Evolutionary conservation across 2,113 vertebrate genomes (phyloP).

Genomic region (Cacatua alba): DNA sequence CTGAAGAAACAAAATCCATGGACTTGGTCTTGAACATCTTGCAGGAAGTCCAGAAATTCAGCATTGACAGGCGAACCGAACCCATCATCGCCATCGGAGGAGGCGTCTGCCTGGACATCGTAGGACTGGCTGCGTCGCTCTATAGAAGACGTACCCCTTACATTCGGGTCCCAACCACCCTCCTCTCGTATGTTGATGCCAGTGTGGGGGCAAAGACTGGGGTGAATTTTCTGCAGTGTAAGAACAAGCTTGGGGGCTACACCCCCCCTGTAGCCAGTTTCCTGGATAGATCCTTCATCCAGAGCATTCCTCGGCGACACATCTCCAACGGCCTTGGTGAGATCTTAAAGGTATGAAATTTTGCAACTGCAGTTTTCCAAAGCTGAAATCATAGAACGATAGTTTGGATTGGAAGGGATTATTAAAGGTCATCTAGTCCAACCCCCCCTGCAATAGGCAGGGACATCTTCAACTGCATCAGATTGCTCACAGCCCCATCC

Average conservation of each 20-base stretch:
- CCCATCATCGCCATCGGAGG: slow-evolving; percentile 84
- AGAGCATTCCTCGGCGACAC: slow-evolving; percentile 78
- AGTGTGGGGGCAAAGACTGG: slow-evolving; percentile 83
- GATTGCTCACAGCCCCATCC: neutral
- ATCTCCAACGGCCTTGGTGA: slow-evolving; percentile 85
- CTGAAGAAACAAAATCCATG: slow-evolving; percentile 85
- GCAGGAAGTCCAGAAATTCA: slow-evolving; percentile 81
- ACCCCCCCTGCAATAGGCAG: fast-evolving
- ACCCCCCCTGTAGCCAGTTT: slow-evolving; percentile 77
- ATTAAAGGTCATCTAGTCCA: neutral
- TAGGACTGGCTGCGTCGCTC: slow-evolving; percentile 80
- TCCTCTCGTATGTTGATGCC: slow-evolving; percentile 82
- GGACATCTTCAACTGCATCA: neutral
- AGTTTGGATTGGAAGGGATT: neutral
- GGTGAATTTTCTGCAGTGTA: slow-evolving; percentile 85
- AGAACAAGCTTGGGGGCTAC: slow-evolving; percentile 85
- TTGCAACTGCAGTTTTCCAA: neutral
- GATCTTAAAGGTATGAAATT: slow-evolving; percentile 79
- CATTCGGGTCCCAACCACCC: slow-evolving; percentile 83
- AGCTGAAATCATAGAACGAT: neutral
- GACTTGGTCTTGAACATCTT: slow-evolving; percentile 78
- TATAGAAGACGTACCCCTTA: slow-evolving; percentile 83
- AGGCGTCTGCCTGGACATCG: slow-evolving; percentile 83
- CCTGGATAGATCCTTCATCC: slow-evolving; percentile 82
- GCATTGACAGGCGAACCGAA: slow-evolving; percentile 78